Conservation (phyloP, 2,113 vertebrate species). For the Hemiprocne comata region DNA sequence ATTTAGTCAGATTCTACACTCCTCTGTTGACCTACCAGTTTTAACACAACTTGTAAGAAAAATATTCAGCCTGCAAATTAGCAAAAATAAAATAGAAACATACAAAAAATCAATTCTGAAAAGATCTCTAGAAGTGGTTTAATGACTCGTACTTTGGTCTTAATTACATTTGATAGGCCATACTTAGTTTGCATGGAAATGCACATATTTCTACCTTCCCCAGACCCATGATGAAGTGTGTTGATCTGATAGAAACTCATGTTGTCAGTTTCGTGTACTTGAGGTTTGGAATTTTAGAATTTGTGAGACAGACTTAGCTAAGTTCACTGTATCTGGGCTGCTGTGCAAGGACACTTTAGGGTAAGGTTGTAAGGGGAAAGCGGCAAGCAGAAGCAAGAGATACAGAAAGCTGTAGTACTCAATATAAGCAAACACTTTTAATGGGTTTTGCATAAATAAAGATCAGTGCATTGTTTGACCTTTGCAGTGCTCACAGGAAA, state of each 20-base stretch:
- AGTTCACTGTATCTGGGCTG: not conserved
- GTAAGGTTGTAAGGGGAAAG: not conserved
- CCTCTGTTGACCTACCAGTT: not conserved
- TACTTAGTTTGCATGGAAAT: not conserved
- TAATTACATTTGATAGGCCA: not conserved
- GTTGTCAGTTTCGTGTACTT: not conserved
- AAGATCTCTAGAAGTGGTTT: not conserved
- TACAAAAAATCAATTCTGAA: not conserved
- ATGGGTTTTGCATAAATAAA: not conserved
- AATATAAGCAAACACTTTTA: not conserved
- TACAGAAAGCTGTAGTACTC: not conserved
- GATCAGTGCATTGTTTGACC: not conserved
- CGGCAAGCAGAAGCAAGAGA: not conserved
- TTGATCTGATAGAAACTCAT: not conserved
- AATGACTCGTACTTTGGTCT: not conserved
- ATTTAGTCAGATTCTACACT: not conserved
- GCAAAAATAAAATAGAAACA: not conserved
- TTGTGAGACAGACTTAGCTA: not conserved
- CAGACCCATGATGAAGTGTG: not conserved
- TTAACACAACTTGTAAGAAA: not conserved
- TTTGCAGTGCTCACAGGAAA: not conserved
- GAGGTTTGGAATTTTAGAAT: not conserved
- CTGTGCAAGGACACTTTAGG: not conserved
- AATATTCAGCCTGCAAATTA: not conserved
- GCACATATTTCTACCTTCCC: not conserved